Evolutionary conservation across 2,888 invertebrate genomes (phyloP).

Genomic region (Meta bourneti): DNA sequence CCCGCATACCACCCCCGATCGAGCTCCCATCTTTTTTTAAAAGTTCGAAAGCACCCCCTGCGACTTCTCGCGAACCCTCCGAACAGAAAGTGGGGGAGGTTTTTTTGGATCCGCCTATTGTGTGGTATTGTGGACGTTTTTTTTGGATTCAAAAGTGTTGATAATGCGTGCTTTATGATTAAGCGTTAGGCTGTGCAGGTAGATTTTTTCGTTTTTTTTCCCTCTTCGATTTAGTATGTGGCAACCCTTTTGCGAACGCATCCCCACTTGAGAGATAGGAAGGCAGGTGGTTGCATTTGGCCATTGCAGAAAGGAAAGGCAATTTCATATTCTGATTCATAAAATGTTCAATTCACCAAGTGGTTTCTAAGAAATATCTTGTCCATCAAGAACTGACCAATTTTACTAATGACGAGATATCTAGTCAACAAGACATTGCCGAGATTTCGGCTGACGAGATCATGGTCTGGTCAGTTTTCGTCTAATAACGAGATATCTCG

Average conservation of each 20-base stretch:
- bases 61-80: constrained; percentile 19
- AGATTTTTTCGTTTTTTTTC: constrained; percentile 17
- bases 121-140: constrained; percentile 15
- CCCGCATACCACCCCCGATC: constrained; percentile 70
- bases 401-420: too few species aligned
- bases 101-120: neutral
- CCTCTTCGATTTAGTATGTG: neutral
- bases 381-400: too few species aligned
- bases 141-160: constrained; percentile 25
- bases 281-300: constrained; percentile 22
- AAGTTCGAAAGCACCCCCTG: constrained; percentile 4
- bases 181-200: constrained; percentile 44
- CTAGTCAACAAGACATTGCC: too few species aligned
- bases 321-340: too few species aligned
- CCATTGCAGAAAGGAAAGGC: too few species aligned
- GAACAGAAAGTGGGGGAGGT: constrained; percentile 50
- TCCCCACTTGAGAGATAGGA: neutral
- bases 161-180: constrained; percentile 50
- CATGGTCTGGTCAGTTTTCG: too few species aligned
- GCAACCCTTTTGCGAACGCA: constrained; percentile 51
- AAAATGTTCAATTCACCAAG: too few species aligned
- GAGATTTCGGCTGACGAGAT: too few species aligned
- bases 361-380: too few species aligned
- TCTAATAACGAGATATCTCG: too few species aligned
- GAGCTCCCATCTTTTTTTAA: constrained; percentile 3